Evolutionary conservation across 2,113 vertebrate species (phyloP).

Genomic region (Leptodactylus fuscus): DNA sequence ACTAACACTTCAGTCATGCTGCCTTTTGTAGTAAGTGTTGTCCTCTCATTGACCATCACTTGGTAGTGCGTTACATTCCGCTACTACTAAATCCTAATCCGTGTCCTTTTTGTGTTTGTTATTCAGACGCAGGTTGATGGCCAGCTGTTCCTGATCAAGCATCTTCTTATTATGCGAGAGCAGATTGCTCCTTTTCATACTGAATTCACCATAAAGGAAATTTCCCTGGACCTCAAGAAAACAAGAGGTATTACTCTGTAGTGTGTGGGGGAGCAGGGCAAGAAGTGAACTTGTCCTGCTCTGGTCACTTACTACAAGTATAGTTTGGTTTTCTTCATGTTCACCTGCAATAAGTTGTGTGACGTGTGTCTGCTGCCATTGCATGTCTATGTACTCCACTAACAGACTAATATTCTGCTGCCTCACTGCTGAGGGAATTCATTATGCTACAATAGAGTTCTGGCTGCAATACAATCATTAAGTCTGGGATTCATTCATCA

Average conservation of each 20-base stretch:
- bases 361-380: slow-evolving; percentile 21
- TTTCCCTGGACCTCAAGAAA: slow-evolving; percentile 99
- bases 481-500: too few species aligned
- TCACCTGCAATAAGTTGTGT: slow-evolving; percentile 78
- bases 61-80: too few species aligned
- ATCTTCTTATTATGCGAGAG: slow-evolving; percentile 97
- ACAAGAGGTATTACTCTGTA: slow-evolving; percentile 88
- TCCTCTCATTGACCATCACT: too few species aligned
- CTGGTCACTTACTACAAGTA: slow-evolving; percentile 64
- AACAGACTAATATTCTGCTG: neutral
- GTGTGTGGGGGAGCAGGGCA: slow-evolving; percentile 70
- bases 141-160: slow-evolving; percentile 99
- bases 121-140: slow-evolving; percentile 92
- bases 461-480: too few species aligned
- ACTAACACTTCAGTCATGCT: too few species aligned
- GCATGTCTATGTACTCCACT: slow-evolving; percentile 28
- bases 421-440: neutral
- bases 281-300: slow-evolving; percentile 61
- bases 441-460: too few species aligned
- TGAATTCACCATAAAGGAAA: slow-evolving; percentile 99
- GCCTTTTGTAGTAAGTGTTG: too few species aligned
- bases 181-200: slow-evolving; percentile 99
- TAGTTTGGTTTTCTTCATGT: slow-evolving; percentile 77
- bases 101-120: too few species aligned
- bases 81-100: too few species aligned